phyloP scores from a whole-genome alignment of 2,797 vertebrate genomes.

The Molossus alvarezi region DNA sequence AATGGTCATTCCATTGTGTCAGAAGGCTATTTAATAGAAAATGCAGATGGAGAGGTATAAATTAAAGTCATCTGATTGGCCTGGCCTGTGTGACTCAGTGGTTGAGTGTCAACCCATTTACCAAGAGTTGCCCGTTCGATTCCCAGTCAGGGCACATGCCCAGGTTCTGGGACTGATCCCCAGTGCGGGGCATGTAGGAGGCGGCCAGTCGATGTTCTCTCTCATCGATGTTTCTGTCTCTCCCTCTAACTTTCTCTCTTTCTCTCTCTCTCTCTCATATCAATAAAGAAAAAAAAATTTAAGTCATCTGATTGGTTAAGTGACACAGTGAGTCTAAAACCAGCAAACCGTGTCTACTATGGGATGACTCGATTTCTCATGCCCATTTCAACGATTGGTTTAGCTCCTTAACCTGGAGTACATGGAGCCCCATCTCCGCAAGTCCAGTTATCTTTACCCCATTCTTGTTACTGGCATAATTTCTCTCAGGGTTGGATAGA shows the following conservation, averaged over 20 bases:
- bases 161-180: too few species aligned
- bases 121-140: too few species aligned
- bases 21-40: conserved; percentile 10
- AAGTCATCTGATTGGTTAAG: neutral
- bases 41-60: neutral
- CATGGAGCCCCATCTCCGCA: neutral
- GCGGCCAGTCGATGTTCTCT: too few species aligned
- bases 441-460: neutral
- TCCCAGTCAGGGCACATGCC: too few species aligned
- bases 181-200: too few species aligned
- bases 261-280: too few species aligned
- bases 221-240: too few species aligned
- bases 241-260: too few species aligned
- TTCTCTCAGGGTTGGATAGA: neutral
- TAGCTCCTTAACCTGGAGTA: neutral
- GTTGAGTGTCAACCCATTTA: too few species aligned
- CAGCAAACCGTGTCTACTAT: neutral
- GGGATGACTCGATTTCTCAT: neutral
- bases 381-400: neutral
- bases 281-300: too few species aligned
- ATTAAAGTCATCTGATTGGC: neutral
- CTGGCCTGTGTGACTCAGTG: too few species aligned
- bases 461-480: neutral
- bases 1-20: neutral
- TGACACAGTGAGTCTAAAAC: neutral